Conservation (phyloP, 2,113 vertebrate genomes). For the Pollachius pollachius region DNA sequence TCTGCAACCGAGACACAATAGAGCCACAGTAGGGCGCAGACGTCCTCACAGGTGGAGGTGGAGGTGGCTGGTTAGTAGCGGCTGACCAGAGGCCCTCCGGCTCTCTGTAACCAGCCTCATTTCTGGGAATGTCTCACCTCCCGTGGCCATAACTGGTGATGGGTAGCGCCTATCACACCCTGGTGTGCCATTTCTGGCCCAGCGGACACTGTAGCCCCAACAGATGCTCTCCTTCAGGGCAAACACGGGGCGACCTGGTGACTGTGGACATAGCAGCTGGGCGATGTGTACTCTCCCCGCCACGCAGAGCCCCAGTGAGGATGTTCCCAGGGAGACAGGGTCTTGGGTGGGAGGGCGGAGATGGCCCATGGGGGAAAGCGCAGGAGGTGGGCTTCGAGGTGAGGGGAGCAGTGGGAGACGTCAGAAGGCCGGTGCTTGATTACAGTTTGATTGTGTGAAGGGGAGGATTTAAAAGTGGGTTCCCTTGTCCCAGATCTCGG, state of each 20-base stretch:
- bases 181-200: conserved; percentile 57
- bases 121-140: conserved; percentile 59
- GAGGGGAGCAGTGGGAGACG: background rate
- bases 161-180: conserved; percentile 38
- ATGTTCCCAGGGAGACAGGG: conserved; percentile 65
- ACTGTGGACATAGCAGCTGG: conserved; percentile 67
- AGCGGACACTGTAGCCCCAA: conserved; percentile 37
- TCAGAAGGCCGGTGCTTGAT: too few species aligned
- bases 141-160: conserved; percentile 2
- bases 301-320: conserved; percentile 58
- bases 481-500: background rate
- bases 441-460: conserved; percentile 7
- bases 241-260: conserved; percentile 60
- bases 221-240: conserved; percentile 56
- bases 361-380: conserved; percentile 8
- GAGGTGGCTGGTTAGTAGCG: too few species aligned
- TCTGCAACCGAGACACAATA: conserved; percentile 18
- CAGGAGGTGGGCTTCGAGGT: background rate
- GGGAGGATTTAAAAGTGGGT: conserved; percentile 19
- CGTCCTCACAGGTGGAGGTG: conserved; percentile 29
- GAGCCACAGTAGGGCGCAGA: conserved; percentile 17
- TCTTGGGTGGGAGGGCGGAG: conserved; percentile 8
- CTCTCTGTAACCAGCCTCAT: conserved; percentile 30
- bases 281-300: conserved; percentile 71
- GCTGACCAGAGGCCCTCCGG: conserved; percentile 38